Percentiles rank a stretch among this genome's conserved stretches.
Evolutionary conservation across 2,113 vertebrate species (phyloP).

Genomic region (Hippocampus barbouri): DNA sequence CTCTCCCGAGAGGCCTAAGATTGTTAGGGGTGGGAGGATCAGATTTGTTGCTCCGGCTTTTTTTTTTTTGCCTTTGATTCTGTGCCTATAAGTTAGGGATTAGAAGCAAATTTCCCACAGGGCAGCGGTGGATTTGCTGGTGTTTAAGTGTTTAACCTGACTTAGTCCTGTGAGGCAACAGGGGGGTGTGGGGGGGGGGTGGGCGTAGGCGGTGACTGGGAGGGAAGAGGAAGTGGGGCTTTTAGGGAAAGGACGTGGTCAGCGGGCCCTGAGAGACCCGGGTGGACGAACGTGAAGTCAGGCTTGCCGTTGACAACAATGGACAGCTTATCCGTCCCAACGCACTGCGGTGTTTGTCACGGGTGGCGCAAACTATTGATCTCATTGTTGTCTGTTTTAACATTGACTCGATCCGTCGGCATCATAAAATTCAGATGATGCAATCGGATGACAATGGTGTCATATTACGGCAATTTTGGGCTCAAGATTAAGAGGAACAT

Average conservation of each 20-base stretch:
- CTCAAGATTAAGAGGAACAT: too few relatives aligned
- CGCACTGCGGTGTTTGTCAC: conserved; percentile 13
- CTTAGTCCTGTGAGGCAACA: conserved; percentile 77
- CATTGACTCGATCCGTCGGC: too few relatives aligned
- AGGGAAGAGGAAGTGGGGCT: conserved; percentile 80
- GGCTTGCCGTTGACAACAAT: conserved; percentile 73
- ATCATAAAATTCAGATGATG: background rate
- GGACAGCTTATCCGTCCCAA: conserved; percentile 49
- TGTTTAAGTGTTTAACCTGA: conserved; percentile 99
- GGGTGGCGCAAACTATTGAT: background rate
- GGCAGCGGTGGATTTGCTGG: conserved; percentile 98
- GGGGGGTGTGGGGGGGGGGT: conserved; percentile 66
- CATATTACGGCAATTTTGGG: too few relatives aligned
- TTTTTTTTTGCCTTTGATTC: conserved; percentile 90
- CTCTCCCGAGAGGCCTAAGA: conserved; percentile 90
- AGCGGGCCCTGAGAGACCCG: conserved; percentile 85
- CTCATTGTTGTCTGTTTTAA: background rate
- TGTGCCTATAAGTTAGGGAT: conserved; percentile 99
- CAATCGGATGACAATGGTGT: too few relatives aligned
- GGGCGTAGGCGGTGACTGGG: conserved; percentile 42
- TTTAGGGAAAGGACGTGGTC: conserved; percentile 82
- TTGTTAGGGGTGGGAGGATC: conserved; percentile 89
- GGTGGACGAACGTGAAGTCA: conserved; percentile 80
- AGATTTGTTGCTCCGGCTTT: conserved; percentile 98
- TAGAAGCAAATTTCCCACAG: conserved; percentile 99